These are phyloP conservation scores for Drosophila pullipes DNA, from an alignment of 2,888 invertebrate genomes.

Conservation along the genomic window DNA sequence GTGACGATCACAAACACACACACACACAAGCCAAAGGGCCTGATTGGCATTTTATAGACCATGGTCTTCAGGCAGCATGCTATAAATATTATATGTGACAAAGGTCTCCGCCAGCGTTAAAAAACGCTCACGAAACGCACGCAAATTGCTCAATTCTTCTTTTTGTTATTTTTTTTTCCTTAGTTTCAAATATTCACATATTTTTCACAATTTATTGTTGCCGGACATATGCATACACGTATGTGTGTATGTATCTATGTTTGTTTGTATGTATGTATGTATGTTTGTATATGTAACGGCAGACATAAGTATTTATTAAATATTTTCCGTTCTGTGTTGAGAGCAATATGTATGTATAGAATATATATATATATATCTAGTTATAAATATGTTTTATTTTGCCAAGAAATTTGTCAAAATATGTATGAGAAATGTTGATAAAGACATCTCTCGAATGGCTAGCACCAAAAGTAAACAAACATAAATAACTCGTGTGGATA, in stretches of 20 bases:
- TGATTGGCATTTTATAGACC: conserved; percentile 23
- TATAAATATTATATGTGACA: conserved; percentile 18
- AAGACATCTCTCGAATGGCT: conserved; percentile 51
- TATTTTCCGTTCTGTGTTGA: conserved; percentile 61
- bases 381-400: conserved; percentile 11
- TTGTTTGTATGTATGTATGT: not conserved
- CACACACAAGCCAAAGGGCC: conserved; percentile 29
- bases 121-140: conserved; percentile 48
- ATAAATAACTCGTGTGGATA: conserved; percentile 43
- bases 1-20: conserved; percentile 36
- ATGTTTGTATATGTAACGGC: not conserved
- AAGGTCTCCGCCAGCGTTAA: conserved; percentile 26
- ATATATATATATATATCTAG: conserved; percentile 1
- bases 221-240: conserved; percentile 9
- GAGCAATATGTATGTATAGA: conserved; percentile 46
- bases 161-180: conserved; percentile 4
- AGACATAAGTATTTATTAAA: conserved; percentile 50
- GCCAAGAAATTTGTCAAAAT: conserved; percentile 68
- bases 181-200: conserved; percentile 17
- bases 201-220: conserved; percentile 32
- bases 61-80: not conserved
- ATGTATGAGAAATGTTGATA: conserved; percentile 57
- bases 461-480: conserved; percentile 56
- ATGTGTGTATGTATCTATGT: not conserved
- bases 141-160: conserved; percentile 23